These are phyloP conservation scores for Neosalanx taihuensis DNA, from an alignment of 2,797 vertebrate genomes.

Conservation along the genomic window DNA sequence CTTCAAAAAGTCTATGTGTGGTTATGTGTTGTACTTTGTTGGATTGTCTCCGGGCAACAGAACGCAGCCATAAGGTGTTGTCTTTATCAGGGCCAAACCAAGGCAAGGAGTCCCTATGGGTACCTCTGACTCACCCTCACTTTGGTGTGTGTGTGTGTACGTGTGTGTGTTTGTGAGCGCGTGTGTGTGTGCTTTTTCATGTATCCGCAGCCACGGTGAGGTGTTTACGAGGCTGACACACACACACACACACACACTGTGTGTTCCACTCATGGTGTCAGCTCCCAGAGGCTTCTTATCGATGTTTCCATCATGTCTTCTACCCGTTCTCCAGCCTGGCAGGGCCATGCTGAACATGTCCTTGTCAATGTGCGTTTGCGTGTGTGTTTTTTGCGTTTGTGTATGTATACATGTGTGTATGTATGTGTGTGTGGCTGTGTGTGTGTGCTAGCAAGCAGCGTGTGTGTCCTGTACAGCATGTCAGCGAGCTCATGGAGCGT, in stretches of 20 bases:
- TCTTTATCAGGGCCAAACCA: conserved; percentile 7
- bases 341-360: conserved; percentile 43
- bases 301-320: conserved; percentile 55
- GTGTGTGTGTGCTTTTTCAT: background rate
- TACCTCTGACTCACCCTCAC: conserved; percentile 2
- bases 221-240: no score
- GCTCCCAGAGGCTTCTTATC: conserved; percentile 55
- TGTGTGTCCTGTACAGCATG: conserved; percentile 12
- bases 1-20: background rate
- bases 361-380: conserved; percentile 23
- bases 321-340: conserved; percentile 26
- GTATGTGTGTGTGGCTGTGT: conserved; percentile 32
- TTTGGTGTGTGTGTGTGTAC: background rate
- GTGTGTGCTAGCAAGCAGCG: conserved; percentile 21
- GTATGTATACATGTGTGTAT: conserved; percentile 27
- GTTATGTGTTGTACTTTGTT: background rate
- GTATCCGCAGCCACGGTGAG: background rate
- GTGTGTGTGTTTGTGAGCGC: background rate
- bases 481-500: conserved; percentile 45
- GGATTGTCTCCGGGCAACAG: conserved; percentile 8
- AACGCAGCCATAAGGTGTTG: conserved; percentile 18
- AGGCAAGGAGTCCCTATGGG: conserved; percentile 1
- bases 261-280: conserved; percentile 64
- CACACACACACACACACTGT: no score
- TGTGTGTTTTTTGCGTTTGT: conserved; percentile 18